Evolutionary conservation across 1,140 invertebrate genomes (phyloP).

Genomic region (Hycleus phaleratus): DNA sequence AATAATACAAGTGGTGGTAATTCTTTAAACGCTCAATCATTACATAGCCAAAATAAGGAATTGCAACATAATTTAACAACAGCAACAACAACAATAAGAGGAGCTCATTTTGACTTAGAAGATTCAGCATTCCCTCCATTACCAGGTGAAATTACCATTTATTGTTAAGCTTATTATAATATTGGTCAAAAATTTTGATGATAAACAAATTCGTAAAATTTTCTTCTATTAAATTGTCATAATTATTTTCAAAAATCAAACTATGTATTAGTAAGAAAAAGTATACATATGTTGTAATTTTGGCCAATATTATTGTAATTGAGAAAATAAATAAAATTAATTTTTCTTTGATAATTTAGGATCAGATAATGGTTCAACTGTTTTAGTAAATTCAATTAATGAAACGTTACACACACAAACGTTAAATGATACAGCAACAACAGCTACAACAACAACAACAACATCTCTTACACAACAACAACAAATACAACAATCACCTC

Average conservation of each 20-base stretch:
- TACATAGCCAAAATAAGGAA: conserved; percentile 8
- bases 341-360: conserved; percentile 3
- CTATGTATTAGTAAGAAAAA: not conserved
- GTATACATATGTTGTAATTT: too few relatives aligned
- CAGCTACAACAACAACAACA: too few relatives aligned
- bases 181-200: not conserved
- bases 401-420: not conserved
- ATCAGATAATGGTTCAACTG: conserved; percentile 22
- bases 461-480: not conserved
- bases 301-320: too few relatives aligned
- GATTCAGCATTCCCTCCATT: conserved; percentile 75
- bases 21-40: not conserved
- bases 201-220: too few relatives aligned
- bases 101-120: conserved; percentile 69
- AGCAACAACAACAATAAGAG: conserved; percentile 20
- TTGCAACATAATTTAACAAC: not conserved
- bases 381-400: not conserved
- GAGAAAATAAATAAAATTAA: not conserved
- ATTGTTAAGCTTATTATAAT: not conserved
- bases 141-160: conserved; percentile 46
- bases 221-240: too few relatives aligned
- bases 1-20: not conserved
- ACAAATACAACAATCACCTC: not conserved
- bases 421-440: not conserved
- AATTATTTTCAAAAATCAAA: not conserved